Evolutionary conservation across 2,797 vertebrate genomes (phyloP).

Genomic region (Tapera naevia): DNA sequence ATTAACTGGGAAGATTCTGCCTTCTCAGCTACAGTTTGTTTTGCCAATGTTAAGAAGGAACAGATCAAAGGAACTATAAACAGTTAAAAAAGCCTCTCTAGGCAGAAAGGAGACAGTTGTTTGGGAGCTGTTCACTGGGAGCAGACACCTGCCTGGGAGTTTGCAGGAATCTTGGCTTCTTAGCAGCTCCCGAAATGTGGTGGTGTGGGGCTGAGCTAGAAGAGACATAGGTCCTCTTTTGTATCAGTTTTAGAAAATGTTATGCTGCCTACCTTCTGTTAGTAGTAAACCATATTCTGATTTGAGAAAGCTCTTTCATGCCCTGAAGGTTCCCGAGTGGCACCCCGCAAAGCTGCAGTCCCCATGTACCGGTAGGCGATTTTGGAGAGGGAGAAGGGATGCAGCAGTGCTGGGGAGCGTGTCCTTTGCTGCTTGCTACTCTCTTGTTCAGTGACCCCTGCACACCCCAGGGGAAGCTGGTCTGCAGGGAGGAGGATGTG

Average conservation of each 20-base stretch:
- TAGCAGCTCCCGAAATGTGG: neutral
- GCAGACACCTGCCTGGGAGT: neutral
- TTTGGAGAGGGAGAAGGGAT: neutral
- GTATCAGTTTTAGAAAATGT: neutral
- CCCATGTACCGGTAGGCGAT: fast-evolving
- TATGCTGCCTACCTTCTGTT: neutral
- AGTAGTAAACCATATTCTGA: neutral
- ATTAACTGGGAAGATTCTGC: slow-evolving; percentile 22
- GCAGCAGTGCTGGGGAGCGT: fast-evolving
- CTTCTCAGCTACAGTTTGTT: neutral
- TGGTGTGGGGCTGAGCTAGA: neutral
- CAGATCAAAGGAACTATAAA: slow-evolving; percentile 20
- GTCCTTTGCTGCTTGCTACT: fast-evolving
- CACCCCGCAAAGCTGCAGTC: fast-evolving
- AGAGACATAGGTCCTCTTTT: neutral
- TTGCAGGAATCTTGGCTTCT: neutral
- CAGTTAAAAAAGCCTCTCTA: slow-evolving; percentile 33
- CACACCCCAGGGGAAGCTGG: neutral
- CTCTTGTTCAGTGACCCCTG: neutral
- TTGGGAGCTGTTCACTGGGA: neutral
- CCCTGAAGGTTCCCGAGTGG: fast-evolving
- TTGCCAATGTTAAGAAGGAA: neutral
- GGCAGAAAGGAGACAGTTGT: slow-evolving; percentile 6
- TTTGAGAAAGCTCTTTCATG: neutral
- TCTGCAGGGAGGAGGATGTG: neutral